These are phyloP conservation scores for Drosophila jambulina DNA, from an alignment of 1,140 invertebrate species.

Conservation along the genomic window DNA sequence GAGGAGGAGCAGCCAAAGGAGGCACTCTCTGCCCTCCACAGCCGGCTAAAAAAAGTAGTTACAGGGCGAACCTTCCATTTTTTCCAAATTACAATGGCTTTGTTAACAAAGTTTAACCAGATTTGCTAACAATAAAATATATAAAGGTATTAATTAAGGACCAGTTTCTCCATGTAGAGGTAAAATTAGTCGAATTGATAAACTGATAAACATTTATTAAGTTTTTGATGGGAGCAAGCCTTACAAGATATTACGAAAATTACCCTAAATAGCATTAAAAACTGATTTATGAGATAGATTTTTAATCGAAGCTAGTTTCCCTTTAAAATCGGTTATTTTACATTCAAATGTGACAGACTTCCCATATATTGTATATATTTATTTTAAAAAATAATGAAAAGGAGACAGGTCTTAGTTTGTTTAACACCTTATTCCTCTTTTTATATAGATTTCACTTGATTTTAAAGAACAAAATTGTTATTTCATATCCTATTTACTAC, in stretches of 20 bases:
- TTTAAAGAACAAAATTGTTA: background rate
- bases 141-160: background rate
- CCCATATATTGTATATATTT: background rate
- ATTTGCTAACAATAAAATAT: background rate
- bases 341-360: too few relatives aligned
- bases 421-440: background rate
- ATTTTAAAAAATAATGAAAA: background rate
- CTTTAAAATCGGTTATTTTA: background rate
- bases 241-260: background rate
- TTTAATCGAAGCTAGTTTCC: background rate
- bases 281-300: background rate
- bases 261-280: background rate
- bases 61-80: background rate
- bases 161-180: background rate
- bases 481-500: background rate
- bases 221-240: background rate
- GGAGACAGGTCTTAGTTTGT: background rate
- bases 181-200: background rate
- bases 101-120: background rate
- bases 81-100: background rate
- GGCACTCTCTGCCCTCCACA: background rate
- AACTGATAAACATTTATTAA: background rate
- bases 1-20: background rate
- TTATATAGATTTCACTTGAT: background rate
- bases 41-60: constrained; percentile 3